Percentiles rank a stretch among this genome's conserved stretches.
Conservation (phyloP, 2,113 vertebrate genomes). For the Sphyrna mokarran region DNA sequence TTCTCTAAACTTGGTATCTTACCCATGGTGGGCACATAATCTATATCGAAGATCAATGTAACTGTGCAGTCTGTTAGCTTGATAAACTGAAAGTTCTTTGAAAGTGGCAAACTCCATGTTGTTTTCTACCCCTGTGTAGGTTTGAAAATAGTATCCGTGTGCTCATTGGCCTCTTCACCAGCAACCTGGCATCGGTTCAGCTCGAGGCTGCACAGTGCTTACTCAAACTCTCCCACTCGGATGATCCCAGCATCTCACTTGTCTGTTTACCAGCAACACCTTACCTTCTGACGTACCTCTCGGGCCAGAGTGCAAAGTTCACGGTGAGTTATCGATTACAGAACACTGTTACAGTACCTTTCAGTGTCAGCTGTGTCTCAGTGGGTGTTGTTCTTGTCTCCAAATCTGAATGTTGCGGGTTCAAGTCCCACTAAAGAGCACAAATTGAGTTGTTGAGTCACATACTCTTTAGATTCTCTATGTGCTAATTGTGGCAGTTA, state of each 20-base stretch:
- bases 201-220: conserved; percentile 77
- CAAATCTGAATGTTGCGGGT: neutral
- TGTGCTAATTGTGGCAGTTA: neutral
- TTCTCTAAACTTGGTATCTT: neutral
- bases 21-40: neutral
- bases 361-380: neutral
- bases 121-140: conserved; percentile 52
- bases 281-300: conserved; percentile 90
- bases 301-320: conserved; percentile 75
- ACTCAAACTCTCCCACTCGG: conserved; percentile 81
- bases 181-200: conserved; percentile 68
- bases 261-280: conserved; percentile 79
- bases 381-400: neutral
- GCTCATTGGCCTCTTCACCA: conserved; percentile 75
- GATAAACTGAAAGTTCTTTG: neutral
- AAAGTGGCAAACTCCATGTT: neutral
- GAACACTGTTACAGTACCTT: neutral
- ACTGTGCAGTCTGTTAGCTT: neutral
- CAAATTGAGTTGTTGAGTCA: neutral
- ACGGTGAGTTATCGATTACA: conserved; percentile 59
- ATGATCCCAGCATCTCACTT: conserved; percentile 59
- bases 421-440: neutral
- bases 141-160: conserved; percentile 72
- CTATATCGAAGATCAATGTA: neutral
- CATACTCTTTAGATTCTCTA: neutral